A percentile compares a stretch with the other conserved stretches of the same genome.
Conservation (phyloP, 2,113 vertebrate genomes). For the Alethe castanea region DNA sequence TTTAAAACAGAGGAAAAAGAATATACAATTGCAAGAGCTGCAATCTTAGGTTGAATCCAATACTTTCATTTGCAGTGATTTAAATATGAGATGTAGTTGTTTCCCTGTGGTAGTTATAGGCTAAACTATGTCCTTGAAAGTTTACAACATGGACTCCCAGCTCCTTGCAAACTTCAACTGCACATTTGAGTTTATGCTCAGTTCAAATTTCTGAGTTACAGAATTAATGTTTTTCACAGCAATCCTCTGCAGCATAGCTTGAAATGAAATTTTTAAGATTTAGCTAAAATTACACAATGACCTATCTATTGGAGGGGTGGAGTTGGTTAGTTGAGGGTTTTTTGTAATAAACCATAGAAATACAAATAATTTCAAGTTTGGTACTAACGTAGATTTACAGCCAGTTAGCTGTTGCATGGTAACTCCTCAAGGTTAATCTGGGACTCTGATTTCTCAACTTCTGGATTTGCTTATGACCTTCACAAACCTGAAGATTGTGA, state of each 20-base stretch:
- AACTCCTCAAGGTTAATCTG: background rate
- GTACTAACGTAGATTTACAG: background rate
- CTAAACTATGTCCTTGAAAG: background rate
- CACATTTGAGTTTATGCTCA: background rate
- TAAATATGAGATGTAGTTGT: background rate
- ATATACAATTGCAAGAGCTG: background rate
- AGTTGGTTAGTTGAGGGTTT: rapidly evolving
- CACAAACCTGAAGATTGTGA: background rate
- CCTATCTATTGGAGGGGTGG: background rate
- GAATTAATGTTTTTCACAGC: background rate
- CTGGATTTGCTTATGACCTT: background rate
- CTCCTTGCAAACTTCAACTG: background rate
- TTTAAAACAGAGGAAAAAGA: background rate
- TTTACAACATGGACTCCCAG: background rate
- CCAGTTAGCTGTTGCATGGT: background rate
- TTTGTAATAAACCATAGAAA: background rate
- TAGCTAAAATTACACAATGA: background rate
- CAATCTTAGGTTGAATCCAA: background rate
- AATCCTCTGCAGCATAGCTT: background rate
- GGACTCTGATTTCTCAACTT: background rate
- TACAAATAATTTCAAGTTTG: background rate
- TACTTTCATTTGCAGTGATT: background rate
- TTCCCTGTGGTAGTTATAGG: background rate
- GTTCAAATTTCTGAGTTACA: background rate
- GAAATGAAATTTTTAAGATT: background rate